Evolutionary conservation across 2,797 vertebrate genomes (phyloP), one percentile per base, ranked within the genome.

Genomic region (Urocyon cinereoargenteus): DNA sequence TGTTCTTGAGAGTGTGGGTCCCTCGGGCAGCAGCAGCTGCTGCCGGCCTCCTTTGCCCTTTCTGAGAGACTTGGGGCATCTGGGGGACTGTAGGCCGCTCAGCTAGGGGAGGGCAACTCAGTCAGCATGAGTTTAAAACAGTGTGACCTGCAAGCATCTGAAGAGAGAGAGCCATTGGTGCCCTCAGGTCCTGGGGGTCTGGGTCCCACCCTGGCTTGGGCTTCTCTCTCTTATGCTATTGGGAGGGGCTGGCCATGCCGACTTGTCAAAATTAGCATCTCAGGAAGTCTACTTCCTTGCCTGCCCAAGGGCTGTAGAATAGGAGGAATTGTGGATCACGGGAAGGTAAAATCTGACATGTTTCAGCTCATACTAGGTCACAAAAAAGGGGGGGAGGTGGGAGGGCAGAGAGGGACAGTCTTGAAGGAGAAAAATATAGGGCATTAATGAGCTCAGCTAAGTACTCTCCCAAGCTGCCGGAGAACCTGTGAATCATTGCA

Each of bases 401-500:
- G 19, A 49, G 18, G 85, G 51, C 45, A 45, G 51, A 68, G 64
- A 24, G 31, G 70, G 86, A 73, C 28, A 90, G 59, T 87, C 77
- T 90, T 79, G 61, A 94, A 64, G 89, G 91, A 94, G 94, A 88
- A 93, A 92, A 88, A 90, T 64, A 26, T 2, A 92, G 94, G 91
- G 51, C 95, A 73, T 95, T 86, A 61, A 62, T 92, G 86, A 98
- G 86, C 78, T 77, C 87, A 53, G 2, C 61, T 16, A 36, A 77
- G 85, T 34, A 40, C 57, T 90, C 93, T 84, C 68, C 59, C 55
- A 31, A 1, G 64, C 86, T 91, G 55, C 95, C 73, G 7, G 94
- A 97, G 95, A 61, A 79, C 12, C 3, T 86, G 28, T 94, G 95
- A 86, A 79, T 97, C 95, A 96, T n/a, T 36, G 36, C 75, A 90